Evolutionary conservation across 2,888 invertebrate species (phyloP).

Genomic region (Eledone cirrhosa): DNA sequence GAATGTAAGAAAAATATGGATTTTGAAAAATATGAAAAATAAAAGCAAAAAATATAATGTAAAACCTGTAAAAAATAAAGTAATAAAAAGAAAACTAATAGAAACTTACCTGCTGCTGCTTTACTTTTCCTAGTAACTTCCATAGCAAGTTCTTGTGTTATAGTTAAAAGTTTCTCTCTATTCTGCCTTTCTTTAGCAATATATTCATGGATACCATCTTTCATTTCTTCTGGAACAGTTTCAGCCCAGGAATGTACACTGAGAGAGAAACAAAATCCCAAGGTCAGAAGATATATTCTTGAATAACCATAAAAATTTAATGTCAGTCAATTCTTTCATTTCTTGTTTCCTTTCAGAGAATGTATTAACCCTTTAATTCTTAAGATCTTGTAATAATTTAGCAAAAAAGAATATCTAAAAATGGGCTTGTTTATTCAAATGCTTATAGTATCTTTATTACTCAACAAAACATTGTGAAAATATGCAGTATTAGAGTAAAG

Average conservation of each 20-base stretch:
- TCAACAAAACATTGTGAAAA: too few species aligned
- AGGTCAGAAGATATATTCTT: background rate
- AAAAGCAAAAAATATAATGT: background rate
- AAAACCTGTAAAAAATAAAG: background rate
- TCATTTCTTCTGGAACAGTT: slow-evolving; percentile 38
- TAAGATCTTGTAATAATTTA: too few species aligned
- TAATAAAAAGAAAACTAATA: background rate
- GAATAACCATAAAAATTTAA: background rate
- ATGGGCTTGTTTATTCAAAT: too few species aligned
- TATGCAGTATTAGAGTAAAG: too few species aligned
- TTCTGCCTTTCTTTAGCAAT: slow-evolving; percentile 86
- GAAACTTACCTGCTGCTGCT: slow-evolving; percentile 83
- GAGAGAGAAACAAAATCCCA: slow-evolving; percentile 24
- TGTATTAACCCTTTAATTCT: too few species aligned
- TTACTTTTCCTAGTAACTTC: slow-evolving; percentile 92
- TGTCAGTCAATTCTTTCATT: background rate
- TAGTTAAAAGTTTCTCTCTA: slow-evolving; percentile 86
- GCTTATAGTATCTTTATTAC: too few species aligned
- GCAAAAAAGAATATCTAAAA: too few species aligned
- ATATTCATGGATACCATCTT: slow-evolving; percentile 74
- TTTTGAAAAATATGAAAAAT: background rate
- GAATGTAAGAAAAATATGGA: too few species aligned
- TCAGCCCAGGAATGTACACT: slow-evolving; percentile 58
- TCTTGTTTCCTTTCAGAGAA: background rate
- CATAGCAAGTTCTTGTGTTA: slow-evolving; percentile 86